These are phyloP conservation scores for Yasuhikotakia modesta DNA, from an alignment of 2,797 vertebrate genomes.

Conservation along the genomic window DNA sequence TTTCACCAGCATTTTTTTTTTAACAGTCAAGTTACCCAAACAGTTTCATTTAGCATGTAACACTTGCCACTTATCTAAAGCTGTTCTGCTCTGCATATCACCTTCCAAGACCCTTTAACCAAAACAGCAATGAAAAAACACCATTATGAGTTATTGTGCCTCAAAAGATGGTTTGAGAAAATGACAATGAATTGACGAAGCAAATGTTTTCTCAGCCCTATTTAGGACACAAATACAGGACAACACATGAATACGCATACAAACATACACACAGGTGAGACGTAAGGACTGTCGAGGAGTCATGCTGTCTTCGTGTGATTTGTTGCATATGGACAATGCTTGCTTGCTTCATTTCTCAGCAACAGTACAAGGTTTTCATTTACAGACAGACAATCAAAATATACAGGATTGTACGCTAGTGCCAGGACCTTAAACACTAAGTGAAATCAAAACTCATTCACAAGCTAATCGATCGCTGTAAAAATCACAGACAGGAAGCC, in stretches of 20 bases:
- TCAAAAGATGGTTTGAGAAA: neutral
- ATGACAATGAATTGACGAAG: neutral
- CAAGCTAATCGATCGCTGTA: slow-evolving; percentile 27
- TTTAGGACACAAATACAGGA: slow-evolving; percentile 4
- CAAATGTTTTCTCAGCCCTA: neutral
- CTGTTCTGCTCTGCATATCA: neutral
- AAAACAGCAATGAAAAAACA: neutral
- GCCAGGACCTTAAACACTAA: slow-evolving; percentile 41
- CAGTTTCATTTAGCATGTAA: neutral
- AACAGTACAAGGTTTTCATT: slow-evolving; percentile 10
- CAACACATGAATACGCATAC: slow-evolving; percentile 19
- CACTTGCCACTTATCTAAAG: neutral
- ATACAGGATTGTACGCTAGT: slow-evolving; percentile 35
- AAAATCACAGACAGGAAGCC: slow-evolving; percentile 33
- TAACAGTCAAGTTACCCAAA: neutral
- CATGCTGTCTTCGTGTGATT: slow-evolving; percentile 21
- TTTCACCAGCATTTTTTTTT: neutral
- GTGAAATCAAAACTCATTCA: slow-evolving; percentile 21
- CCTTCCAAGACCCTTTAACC: neutral
- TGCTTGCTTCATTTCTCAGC: slow-evolving; percentile 29
- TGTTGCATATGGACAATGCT: slow-evolving; percentile 45
- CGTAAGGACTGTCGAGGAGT: neutral
- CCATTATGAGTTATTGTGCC: neutral
- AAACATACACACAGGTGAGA: neutral
- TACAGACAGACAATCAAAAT: slow-evolving; percentile 16